Conservation (phyloP, 2,888 invertebrate genomes). For the Eucera pruinosa region DNA sequence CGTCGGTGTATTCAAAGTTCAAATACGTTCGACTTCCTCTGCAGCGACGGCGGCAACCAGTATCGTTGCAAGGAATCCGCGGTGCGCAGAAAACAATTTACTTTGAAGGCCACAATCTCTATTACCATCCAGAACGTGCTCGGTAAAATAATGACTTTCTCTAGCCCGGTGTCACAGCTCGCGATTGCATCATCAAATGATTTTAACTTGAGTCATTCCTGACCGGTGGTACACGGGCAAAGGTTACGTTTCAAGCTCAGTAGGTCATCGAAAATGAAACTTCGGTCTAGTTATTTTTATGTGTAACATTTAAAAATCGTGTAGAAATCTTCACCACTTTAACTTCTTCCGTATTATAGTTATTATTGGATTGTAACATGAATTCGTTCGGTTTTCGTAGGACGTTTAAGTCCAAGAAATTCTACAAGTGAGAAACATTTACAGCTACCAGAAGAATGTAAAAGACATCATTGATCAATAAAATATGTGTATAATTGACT, state of each 20-base stretch:
- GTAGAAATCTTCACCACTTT: no score
- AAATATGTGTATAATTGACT: no score
- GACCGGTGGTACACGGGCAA: constrained; percentile 71
- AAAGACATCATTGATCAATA: no score
- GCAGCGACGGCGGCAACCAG: constrained; percentile 22
- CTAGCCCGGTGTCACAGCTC: constrained; percentile 67
- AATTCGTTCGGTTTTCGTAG: no score
- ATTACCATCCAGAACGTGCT: constrained; percentile 81
- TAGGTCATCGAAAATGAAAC: constrained; percentile 77
- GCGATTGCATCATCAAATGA: constrained; percentile 74
- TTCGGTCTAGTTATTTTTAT: background rate
- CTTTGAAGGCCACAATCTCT: constrained; percentile 84
- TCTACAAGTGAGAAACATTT: no score
- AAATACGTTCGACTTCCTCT: no score
- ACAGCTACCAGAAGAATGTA: no score
- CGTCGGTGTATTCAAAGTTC: no score
- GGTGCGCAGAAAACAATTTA: constrained; percentile 82
- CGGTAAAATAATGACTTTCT: constrained; percentile 83
- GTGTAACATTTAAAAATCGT: no score
- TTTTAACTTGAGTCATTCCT: constrained; percentile 72
- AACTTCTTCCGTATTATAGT: no score
- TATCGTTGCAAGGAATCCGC: constrained; percentile 46
- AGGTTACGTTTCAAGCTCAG: constrained; percentile 84
- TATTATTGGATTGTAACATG: no score
- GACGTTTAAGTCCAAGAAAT: no score